Base-by-base conservation (phyloP, 1,140 invertebrate species). In the Dreissena polymorpha region DNA sequence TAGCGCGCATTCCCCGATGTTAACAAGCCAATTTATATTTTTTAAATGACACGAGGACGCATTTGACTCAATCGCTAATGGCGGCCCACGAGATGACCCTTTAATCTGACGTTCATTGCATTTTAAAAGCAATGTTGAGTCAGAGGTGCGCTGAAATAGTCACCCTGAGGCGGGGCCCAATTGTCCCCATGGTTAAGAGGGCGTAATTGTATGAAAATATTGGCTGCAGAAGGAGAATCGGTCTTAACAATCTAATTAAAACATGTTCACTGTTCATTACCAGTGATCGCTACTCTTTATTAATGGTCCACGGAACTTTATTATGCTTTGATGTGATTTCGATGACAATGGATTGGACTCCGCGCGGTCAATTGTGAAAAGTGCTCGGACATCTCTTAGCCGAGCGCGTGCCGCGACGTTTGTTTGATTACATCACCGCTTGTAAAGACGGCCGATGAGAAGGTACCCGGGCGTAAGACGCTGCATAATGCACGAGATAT, bases 11-110 rank as follows among this genome's bases (percentile, higher is more conserved):
- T 82, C 74, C 74, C 55, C 70, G 60, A 82, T 72, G 79, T 60
- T 82, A 82, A 82, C 79, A 82, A 82, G 79, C 79, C 79, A 82
- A 82, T 82, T 82, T 82, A 64, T 82, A 72, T 82, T 80, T 82
- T 82, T 71, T 67, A 82, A 73, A 72, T 70, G 68, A 82, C 57
- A 60, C 71, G 18, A 39, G 71, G 79, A 50, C 21, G 21, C 73
- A 83, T 76, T 83, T 71, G 64, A 83, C 73, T 77, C 67, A 70
- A 83, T 83, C 57, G 73, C 74, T 83, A 83, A 76, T 83, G 72
- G 81, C 74, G 69, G 76, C 49, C 73, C 55, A 57, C 63, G 65
- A 60, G 69, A 75, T 76, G 72, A 77, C 74, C 72, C 72, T 83
- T 76, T 83, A 76, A 77, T 83, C 81, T 83, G 39, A 14, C 51